Conservation (phyloP, 2,797 vertebrate genomes). For the Rousettus madagascariensis region DNA sequence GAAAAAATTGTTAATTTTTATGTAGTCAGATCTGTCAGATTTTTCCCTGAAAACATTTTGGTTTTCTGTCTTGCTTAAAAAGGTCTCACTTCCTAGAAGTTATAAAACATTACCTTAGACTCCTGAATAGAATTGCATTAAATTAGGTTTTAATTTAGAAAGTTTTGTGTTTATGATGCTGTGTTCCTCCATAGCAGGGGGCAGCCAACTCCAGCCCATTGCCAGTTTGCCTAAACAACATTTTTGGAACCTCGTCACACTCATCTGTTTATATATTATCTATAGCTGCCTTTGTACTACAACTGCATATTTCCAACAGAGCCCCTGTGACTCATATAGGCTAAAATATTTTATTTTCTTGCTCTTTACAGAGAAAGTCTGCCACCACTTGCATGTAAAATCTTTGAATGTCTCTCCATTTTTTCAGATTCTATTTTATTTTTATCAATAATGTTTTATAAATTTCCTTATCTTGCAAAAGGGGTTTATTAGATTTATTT, state of each 20-base stretch:
- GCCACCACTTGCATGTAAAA: not conserved
- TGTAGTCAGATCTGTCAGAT: not conserved
- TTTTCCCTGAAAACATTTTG: not conserved
- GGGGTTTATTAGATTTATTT: not conserved
- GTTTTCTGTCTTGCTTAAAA: constrained; percentile 35
- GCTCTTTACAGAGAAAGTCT: not conserved
- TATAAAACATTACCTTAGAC: not conserved
- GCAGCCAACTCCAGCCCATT: not conserved
- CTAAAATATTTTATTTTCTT: not conserved
- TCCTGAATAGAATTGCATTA: not conserved
- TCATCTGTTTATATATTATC: not conserved
- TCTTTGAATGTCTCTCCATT: not conserved
- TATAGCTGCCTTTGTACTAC: not conserved
- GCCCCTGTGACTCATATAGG: too few relatives aligned
- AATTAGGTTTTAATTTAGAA: not conserved
- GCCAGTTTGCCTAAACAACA: not conserved
- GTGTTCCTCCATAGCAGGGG: not conserved
- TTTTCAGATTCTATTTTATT: not conserved
- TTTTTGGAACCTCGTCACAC: not conserved
- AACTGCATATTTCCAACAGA: not conserved
- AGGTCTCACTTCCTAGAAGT: not conserved
- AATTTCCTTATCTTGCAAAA: not conserved
- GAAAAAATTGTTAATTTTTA: not conserved
- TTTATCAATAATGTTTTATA: not conserved
- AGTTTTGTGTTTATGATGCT: not conserved